Evolutionary conservation across 2,797 vertebrate genomes (phyloP).

Genomic region (Lutjanus campechanus): DNA sequence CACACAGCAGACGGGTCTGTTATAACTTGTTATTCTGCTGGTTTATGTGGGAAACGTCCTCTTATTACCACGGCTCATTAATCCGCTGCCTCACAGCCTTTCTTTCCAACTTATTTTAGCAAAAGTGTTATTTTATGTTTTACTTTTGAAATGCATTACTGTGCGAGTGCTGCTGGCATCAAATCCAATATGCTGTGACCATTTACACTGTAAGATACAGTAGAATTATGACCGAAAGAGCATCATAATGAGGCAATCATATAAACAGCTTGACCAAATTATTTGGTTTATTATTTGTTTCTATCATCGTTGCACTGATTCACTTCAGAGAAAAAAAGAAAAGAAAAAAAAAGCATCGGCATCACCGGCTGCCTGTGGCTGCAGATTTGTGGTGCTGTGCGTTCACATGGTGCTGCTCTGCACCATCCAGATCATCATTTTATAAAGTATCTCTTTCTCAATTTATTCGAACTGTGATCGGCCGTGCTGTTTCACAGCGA

Average conservation of each 20-base stretch:
- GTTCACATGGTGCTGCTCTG: background rate
- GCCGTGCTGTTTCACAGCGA: background rate
- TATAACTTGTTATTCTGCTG: background rate
- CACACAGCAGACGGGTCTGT: background rate
- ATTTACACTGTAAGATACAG: background rate
- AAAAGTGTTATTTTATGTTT: background rate
- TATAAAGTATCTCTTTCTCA: background rate
- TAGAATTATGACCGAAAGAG: background rate
- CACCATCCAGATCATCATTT: background rate
- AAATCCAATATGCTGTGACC: background rate
- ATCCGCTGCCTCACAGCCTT: background rate
- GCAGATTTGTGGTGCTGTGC: background rate
- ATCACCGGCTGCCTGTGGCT: background rate
- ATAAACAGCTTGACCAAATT: background rate
- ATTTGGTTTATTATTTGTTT: background rate
- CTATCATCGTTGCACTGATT: background rate
- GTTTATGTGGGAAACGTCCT: background rate
- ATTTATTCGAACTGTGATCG: background rate
- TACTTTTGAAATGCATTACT: background rate
- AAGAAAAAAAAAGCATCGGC: too few species aligned
- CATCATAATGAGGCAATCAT: background rate
- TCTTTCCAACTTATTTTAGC: background rate
- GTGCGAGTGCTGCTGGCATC: background rate
- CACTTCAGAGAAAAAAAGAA: background rate
- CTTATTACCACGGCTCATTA: constrained; percentile 1